These are phyloP conservation scores for Athalia rosae DNA, from an alignment of 2,888 invertebrate species.

Conservation along the genomic window DNA sequence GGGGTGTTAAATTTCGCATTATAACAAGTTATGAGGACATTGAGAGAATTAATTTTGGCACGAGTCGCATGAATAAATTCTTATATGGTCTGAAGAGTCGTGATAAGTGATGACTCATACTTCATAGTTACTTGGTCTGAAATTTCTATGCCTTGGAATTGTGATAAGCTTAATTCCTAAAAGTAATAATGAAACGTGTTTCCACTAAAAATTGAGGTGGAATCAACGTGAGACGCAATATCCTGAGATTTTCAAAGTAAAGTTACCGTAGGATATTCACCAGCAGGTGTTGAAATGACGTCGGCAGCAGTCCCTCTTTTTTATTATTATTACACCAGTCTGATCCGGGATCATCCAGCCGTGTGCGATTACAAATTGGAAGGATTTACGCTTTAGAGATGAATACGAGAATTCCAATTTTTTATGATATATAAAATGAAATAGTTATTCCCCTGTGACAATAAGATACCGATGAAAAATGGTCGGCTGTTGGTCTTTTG, in stretches of 20 bases:
- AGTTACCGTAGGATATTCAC: slow-evolving; percentile 15
- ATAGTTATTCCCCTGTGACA: neutral
- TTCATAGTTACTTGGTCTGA: neutral
- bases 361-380: slow-evolving; percentile 11
- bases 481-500: too few relatives aligned
- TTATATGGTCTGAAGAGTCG: neutral
- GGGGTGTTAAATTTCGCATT: too few relatives aligned
- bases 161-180: neutral
- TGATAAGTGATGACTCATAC: neutral
- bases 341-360: slow-evolving; percentile 51
- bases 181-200: neutral
- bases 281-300: slow-evolving; percentile 1
- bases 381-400: neutral
- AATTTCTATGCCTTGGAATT: neutral
- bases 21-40: too few relatives aligned
- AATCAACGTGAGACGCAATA: neutral
- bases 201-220: neutral
- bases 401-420: slow-evolving; percentile 13
- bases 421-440: neutral
- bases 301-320: neutral
- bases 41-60: neutral
- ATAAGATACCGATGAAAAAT: too few relatives aligned
- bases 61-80: slow-evolving; percentile 2
- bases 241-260: neutral
- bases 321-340: slow-evolving; percentile 38